Evolutionary conservation across 53 echinoderm and acorn worm species (phyloP).

Genomic region (Paelopatides confundens): DNA sequence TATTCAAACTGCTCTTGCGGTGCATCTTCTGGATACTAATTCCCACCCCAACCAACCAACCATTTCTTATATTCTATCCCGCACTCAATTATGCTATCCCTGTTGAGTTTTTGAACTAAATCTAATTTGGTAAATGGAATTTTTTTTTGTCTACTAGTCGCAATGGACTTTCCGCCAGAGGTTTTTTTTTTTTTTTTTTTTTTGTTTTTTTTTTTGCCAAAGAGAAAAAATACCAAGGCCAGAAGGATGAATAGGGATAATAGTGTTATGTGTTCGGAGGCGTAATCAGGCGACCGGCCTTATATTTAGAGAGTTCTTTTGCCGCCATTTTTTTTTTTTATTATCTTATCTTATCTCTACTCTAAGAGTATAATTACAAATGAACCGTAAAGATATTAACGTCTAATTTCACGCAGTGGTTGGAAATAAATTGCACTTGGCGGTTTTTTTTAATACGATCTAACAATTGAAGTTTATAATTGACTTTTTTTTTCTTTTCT

Average conservation of each 20-base stretch:
- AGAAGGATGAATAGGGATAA: conserved; percentile 29
- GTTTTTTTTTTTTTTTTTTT: too few relatives aligned
- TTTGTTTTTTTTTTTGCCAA: too few relatives aligned
- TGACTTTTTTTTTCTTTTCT: conserved; percentile 11
- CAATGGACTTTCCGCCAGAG: conserved; percentile 23
- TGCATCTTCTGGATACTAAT: conserved; percentile 18
- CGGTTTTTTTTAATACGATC: conserved; percentile 32
- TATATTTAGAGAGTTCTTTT: conserved; percentile 35
- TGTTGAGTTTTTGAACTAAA: conserved; percentile 44
- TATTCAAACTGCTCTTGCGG: conserved; percentile 34
- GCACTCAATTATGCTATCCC: conserved; percentile 41
- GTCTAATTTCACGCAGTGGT: conserved; percentile 44
- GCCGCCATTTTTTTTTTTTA: conserved; percentile 43
- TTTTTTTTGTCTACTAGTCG: conserved; percentile 25
- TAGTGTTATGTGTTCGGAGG: conserved; percentile 40
- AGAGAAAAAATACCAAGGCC: conserved; percentile 11
- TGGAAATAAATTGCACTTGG: conserved; percentile 33
- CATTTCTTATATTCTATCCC: conserved; percentile 30
- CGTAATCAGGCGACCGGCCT: conserved; percentile 29
- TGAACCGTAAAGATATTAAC: conserved; percentile 45
- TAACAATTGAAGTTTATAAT: conserved; percentile 37
- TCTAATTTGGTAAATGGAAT: conserved; percentile 45
- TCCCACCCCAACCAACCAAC: conserved; percentile 33
- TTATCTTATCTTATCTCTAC: neutral
- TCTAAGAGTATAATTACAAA: neutral